Percentiles rank a stretch among this genome's conserved stretches.
These are phyloP conservation scores for Idris sp. DNA, from an alignment of 1,140 invertebrate species.

Conservation along the genomic window DNA sequence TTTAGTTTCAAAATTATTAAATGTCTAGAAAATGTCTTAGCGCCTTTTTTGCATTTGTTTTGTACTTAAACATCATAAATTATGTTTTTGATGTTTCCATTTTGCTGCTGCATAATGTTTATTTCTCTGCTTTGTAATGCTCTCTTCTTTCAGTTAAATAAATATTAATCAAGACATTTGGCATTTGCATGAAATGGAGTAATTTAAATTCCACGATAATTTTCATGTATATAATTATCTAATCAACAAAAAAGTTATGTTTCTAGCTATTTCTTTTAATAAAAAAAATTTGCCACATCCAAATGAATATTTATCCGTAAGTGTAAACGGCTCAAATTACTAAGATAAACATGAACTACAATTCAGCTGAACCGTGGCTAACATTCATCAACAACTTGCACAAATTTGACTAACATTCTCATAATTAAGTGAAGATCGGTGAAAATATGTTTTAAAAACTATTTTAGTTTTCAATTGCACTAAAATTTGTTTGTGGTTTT, in stretches of 20 bases:
- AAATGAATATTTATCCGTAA: slow-evolving; percentile 15
- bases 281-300: not conserved
- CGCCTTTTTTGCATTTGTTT: too few relatives aligned
- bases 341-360: slow-evolving; percentile 1
- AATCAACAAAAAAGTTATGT: too few relatives aligned
- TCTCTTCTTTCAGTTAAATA: slow-evolving; percentile 5
- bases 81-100: too few relatives aligned
- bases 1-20: too few relatives aligned
- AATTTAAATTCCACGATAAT: too few relatives aligned
- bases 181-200: slow-evolving; percentile 12
- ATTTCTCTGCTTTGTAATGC: slow-evolving; percentile 14
- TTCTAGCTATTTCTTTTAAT: too few relatives aligned
- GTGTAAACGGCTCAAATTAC: slow-evolving; percentile 11
- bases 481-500: slow-evolving; percentile 1
- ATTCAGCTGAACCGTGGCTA: not conserved
- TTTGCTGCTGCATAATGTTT: too few relatives aligned
- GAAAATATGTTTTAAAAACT: too few relatives aligned
- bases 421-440: slow-evolving; percentile 28
- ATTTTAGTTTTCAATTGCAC: slow-evolving; percentile 40
- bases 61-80: too few relatives aligned
- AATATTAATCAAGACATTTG: slow-evolving; percentile 23
- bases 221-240: too few relatives aligned
- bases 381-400: slow-evolving; percentile 17
- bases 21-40: too few relatives aligned
- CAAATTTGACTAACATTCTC: slow-evolving; percentile 32